Evolutionary conservation across 2,797 vertebrate species (phyloP).

Genomic region (Amblyopsis hoosieri): DNA sequence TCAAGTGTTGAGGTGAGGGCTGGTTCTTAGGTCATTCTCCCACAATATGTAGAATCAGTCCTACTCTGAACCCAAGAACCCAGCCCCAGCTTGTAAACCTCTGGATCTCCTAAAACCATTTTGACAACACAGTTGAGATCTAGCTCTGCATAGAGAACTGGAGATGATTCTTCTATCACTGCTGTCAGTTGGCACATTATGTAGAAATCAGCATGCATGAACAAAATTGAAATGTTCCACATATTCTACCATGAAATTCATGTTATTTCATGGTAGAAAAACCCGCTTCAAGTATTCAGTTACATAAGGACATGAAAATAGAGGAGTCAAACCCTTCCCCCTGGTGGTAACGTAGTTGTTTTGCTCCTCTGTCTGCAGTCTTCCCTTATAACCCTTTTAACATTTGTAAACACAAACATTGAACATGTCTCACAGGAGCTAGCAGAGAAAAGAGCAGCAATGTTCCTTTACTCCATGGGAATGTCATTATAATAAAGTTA

Average conservation of each 20-base stretch:
- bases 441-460: constrained; percentile 38
- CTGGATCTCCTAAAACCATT: constrained; percentile 79
- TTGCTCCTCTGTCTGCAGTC: constrained; percentile 69
- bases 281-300: constrained; percentile 94
- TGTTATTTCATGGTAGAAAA: constrained; percentile 79
- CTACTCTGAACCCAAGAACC: constrained; percentile 50
- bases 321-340: constrained; percentile 77
- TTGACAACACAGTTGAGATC: constrained; percentile 71
- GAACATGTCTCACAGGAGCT: constrained; percentile 32
- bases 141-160: constrained; percentile 70
- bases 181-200: constrained; percentile 91
- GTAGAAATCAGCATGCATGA: constrained; percentile 84
- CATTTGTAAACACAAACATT: constrained; percentile 64
- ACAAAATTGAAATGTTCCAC: constrained; percentile 76
- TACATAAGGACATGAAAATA: constrained; percentile 89
- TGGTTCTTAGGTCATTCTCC: constrained; percentile 31
- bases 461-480: constrained; percentile 24
- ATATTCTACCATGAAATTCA: constrained; percentile 73
- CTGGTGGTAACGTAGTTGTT: constrained; percentile 73
- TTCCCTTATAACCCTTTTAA: constrained; percentile 50
- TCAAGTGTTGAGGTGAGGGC: constrained; percentile 21
- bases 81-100: constrained; percentile 45
- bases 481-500: constrained; percentile 28
- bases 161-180: constrained; percentile 76
- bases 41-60: constrained; percentile 34